Percentiles rank a stretch among this genome's conserved stretches.
Evolutionary conservation across 2,113 vertebrate species (phyloP).

Genomic region (Zosterops pallidus): DNA sequence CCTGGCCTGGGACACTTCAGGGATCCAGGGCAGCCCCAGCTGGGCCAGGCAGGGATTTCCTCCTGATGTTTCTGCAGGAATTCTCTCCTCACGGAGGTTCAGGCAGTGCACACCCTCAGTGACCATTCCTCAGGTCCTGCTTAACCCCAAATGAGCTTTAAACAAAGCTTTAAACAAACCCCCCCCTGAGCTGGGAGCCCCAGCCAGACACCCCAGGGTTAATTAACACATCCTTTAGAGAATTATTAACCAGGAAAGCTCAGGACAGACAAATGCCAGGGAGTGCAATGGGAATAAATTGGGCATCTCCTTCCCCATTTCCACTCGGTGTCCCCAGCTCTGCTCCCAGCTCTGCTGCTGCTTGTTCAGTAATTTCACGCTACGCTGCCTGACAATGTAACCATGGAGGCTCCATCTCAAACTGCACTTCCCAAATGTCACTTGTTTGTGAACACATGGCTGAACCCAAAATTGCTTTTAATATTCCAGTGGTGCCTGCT

Average conservation of each 20-base stretch:
- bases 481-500: conserved; percentile 51
- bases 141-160: background rate
- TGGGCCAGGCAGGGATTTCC: background rate
- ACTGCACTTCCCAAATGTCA: conserved; percentile 69
- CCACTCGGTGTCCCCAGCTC: background rate
- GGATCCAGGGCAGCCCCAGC: background rate
- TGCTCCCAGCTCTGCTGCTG: background rate
- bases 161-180: background rate
- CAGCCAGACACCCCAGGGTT: background rate
- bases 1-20: background rate
- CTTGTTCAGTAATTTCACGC: conserved; percentile 77
- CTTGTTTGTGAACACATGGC: conserved; percentile 74
- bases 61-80: background rate
- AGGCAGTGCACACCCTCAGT: background rate
- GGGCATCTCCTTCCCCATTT: conserved; percentile 28
- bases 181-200: background rate
- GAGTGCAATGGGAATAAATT: conserved; percentile 25
- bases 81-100: background rate
- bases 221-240: background rate
- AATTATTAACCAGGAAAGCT: background rate
- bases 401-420: conserved; percentile 50
- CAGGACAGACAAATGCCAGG: background rate
- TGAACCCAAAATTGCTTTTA: conserved; percentile 72
- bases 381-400: conserved; percentile 55
- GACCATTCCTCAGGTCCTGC: background rate